A percentile compares a stretch with the other conserved stretches of the same genome.
These are phyloP conservation scores for Heliconius himera DNA, from an alignment of 1,140 invertebrate genomes.

Conservation along the genomic window DNA sequence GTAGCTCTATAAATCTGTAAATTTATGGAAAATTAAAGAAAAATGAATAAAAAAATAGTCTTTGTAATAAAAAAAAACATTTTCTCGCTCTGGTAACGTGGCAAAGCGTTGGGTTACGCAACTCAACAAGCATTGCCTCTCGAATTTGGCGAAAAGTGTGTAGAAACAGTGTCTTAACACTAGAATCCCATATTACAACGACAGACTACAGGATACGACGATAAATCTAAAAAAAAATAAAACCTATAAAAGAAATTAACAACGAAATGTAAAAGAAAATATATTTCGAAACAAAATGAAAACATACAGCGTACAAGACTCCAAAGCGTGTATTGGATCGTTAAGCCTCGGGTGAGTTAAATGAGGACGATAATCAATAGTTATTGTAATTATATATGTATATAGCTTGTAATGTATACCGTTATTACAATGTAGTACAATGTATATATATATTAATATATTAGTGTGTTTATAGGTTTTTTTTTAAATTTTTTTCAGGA, in stretches of 20 bases:
- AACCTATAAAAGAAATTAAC: not conserved
- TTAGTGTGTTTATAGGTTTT: not conserved
- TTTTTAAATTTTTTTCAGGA: too few relatives aligned
- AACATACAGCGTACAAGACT: not conserved
- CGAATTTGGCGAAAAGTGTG: too few relatives aligned
- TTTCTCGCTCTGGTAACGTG: too few relatives aligned
- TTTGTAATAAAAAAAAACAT: too few relatives aligned
- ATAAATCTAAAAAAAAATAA: not conserved
- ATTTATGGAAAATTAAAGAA: too few relatives aligned
- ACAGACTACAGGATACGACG: not conserved
- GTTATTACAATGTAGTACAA: not conserved
- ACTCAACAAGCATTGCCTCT: too few relatives aligned
- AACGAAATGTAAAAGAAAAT: not conserved
- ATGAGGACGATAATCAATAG: slow-evolving; percentile 21
- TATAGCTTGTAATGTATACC: not conserved
- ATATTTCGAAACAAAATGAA: slow-evolving; percentile 3
- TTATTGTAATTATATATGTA: slow-evolving; percentile 23
- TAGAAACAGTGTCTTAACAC: too few relatives aligned
- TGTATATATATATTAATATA: not conserved
- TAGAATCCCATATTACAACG: not conserved
- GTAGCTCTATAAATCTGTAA: too few relatives aligned
- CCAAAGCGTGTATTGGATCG: slow-evolving; percentile 6
- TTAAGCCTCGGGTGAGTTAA: slow-evolving; percentile 22
- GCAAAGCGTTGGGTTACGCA: too few relatives aligned
- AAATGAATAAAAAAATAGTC: too few relatives aligned